Evolutionary conservation across 2,113 vertebrate genomes (phyloP), one percentile per base, ranked within the genome.

Genomic region (Leptobrachium leishanense): DNA sequence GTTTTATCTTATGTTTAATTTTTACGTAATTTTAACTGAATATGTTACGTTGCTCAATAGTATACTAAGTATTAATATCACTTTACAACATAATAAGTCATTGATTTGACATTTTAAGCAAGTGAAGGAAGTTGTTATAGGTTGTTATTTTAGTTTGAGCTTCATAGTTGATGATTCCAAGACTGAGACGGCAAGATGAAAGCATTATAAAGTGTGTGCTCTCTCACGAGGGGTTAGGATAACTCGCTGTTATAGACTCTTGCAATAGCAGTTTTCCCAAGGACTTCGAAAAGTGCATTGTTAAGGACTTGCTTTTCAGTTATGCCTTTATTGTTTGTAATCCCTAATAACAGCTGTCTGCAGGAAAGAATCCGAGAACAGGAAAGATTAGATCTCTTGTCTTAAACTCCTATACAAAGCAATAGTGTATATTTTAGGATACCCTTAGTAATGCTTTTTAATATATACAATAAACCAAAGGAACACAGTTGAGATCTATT

Each of bases 261-360:
- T 20, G 62, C 62, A 20, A 64, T 39, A 39, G 62, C 62, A 64
- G 7, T 64, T 64, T 64, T 64, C 2, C 62, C 62, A 64, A 64
- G 62, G 62, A 39, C 62, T 64, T 64, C 62, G 13, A 64, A 64
- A 64, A 64, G 62, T 3, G 62, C 62, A 64, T 64, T 59, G 20
- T 41, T 44, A 13, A 64, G 2, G 20, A 6, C 8, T 50, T 76
- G 43, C 2, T 68, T 81, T 31, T 65, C 63, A 43, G 2, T 65
- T 59, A 12, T 59, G 55, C 55, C 13, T 59, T 12, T 12, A 59
- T 59, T 59, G 55, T 59, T 59, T 1, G 13, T 59, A 59, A 59
- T 59, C 55, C 13, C 11, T 59, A 11, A 13, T 11, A 59, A 59
- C 55, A 59, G 13, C 55, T 15, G 55, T 59, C 55, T 59, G 3